These are phyloP conservation scores for Monoplex corrugatus DNA, from an alignment of 2,888 invertebrate genomes.

Conservation along the genomic window DNA sequence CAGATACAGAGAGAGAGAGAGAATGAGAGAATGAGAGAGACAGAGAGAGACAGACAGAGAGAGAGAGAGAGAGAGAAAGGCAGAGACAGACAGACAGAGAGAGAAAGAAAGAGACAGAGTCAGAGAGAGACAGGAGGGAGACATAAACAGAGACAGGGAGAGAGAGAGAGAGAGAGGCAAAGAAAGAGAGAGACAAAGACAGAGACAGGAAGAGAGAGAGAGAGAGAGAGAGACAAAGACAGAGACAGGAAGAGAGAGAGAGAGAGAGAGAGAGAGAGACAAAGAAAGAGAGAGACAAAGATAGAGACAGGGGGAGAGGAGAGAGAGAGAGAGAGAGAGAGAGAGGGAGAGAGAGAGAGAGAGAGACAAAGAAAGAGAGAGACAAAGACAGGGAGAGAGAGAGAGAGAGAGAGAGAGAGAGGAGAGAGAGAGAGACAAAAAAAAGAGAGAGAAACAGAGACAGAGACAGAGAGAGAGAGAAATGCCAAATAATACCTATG, in stretches of 20 bases:
- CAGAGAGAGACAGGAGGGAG: neutral
- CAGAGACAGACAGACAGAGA: neutral
- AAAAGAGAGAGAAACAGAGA: neutral
- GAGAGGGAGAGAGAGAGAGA: too few relatives aligned
- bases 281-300: neutral
- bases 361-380: too few relatives aligned
- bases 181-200: neutral
- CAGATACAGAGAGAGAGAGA: too few relatives aligned
- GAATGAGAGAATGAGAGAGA: too few relatives aligned
- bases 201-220: neutral
- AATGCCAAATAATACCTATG: too few relatives aligned
- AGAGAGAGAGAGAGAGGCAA: neutral
- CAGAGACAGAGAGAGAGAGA: neutral
- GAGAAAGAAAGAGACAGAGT: neutral
- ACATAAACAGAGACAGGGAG: too few relatives aligned
- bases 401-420: too few relatives aligned
- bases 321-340: too few relatives aligned
- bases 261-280: neutral
- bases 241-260: neutral
- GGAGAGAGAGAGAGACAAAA: neutral
- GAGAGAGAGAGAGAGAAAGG: neutral
- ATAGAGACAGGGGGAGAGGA: neutral
- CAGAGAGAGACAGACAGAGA: neutral
- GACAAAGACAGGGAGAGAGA: too few relatives aligned
- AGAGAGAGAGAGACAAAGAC: neutral